Evolutionary conservation across 2,888 invertebrate genomes (phyloP).

Genomic region (Neoaliturus tenellus): DNA sequence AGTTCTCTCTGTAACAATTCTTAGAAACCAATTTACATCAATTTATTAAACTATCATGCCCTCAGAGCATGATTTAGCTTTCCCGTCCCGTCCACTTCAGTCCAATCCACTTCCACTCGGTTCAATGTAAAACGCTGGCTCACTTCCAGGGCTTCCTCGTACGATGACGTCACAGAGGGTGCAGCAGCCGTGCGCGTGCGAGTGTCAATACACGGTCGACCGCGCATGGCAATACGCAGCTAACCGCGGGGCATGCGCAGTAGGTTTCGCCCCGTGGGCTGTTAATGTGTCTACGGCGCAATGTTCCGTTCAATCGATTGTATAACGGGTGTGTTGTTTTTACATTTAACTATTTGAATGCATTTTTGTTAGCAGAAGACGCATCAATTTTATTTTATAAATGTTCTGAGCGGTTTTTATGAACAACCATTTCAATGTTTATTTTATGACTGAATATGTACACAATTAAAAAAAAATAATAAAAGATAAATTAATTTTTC

Average conservation of each 20-base stretch:
- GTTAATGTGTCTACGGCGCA: background rate
- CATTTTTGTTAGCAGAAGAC: too few species aligned
- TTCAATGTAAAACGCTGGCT: slow-evolving; percentile 16
- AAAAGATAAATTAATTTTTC: too few species aligned
- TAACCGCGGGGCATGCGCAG: background rate
- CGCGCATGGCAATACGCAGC: background rate
- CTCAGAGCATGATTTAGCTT: background rate
- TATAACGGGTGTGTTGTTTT: too few species aligned
- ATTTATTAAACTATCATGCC: background rate
- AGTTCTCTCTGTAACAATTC: too few species aligned
- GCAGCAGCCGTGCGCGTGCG: background rate
- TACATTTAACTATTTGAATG: too few species aligned
- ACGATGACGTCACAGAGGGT: background rate
- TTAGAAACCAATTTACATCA: background rate
- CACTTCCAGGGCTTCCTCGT: slow-evolving; percentile 21
- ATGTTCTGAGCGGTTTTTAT: too few species aligned
- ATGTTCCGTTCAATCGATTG: too few species aligned
- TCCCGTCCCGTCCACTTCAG: background rate
- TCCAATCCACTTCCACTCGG: slow-evolving; percentile 16
- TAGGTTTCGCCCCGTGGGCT: background rate
- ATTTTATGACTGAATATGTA: too few species aligned
- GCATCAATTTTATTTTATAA: too few species aligned
- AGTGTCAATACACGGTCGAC: background rate
- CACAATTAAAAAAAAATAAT: too few species aligned
- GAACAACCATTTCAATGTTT: too few species aligned